Conservation (phyloP, 2,797 vertebrate genomes). For the Sebastiscus tertius region DNA sequence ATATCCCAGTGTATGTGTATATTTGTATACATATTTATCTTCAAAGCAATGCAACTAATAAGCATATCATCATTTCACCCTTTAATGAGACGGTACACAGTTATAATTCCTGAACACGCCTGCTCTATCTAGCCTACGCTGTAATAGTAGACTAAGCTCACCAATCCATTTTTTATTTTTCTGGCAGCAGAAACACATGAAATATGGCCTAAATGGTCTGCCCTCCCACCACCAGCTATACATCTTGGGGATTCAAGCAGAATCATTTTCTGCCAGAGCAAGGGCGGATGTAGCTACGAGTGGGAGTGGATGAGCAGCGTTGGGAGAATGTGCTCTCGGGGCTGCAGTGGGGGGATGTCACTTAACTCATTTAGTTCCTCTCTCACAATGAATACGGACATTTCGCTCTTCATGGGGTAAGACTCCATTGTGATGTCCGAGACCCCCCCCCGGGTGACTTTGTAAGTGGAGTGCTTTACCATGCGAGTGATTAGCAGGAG, state of each 20-base stretch:
- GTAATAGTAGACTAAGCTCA: slow-evolving; percentile 17
- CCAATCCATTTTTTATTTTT: slow-evolving; percentile 14
- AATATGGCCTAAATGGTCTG: slow-evolving; percentile 41
- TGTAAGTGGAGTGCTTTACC: slow-evolving; percentile 45
- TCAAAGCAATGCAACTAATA: background rate
- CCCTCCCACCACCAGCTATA: slow-evolving; percentile 42
- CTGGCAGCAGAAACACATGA: slow-evolving; percentile 41
- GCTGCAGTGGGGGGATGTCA: slow-evolving; percentile 20
- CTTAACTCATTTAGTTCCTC: slow-evolving; percentile 51
- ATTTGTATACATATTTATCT: background rate
- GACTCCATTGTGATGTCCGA: slow-evolving; percentile 29
- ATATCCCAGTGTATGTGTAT: background rate
- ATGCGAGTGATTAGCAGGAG: slow-evolving; percentile 43
- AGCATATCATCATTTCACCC: background rate
- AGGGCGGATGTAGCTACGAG: slow-evolving; percentile 36
- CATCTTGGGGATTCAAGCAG: slow-evolving; percentile 46
- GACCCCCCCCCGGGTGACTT: slow-evolving; percentile 43
- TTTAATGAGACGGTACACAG: background rate
- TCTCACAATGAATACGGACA: slow-evolving; percentile 43
- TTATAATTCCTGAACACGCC: background rate
- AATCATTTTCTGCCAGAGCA: slow-evolving; percentile 44
- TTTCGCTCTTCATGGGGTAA: slow-evolving; percentile 40
- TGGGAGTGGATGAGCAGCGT: slow-evolving; percentile 37
- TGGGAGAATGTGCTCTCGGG: slow-evolving; percentile 31
- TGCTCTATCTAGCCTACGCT: background rate